Conservation (phyloP, 2,797 vertebrate species). For the Varecia variegata region DNA sequence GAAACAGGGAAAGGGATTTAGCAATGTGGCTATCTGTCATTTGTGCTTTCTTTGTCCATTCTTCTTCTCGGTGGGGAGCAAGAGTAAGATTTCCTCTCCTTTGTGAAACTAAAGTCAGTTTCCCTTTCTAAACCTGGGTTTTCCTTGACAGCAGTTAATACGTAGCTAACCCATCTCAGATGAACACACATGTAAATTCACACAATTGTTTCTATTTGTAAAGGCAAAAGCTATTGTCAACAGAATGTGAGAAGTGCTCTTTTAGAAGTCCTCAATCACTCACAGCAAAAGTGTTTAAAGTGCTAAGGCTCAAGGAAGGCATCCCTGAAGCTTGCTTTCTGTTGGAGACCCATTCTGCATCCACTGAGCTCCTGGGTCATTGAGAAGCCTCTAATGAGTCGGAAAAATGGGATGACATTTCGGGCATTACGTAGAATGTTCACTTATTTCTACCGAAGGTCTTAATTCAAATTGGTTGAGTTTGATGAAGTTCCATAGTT, state of each 20-base stretch:
- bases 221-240: not conserved
- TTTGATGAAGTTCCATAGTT: not conserved
- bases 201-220: slow-evolving; percentile 26
- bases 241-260: not conserved
- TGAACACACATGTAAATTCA: not conserved
- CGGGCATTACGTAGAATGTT: not conserved
- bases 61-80: slow-evolving; percentile 42
- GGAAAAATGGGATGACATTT: not conserved
- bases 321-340: not conserved
- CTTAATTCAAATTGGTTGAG: not conserved
- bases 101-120: slow-evolving; percentile 42
- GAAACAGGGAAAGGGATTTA: slow-evolving; percentile 27
- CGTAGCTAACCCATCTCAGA: not conserved
- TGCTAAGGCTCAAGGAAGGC: not conserved
- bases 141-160: not conserved
- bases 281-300: slow-evolving; percentile 10
- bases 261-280: slow-evolving; percentile 35
- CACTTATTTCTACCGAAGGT: not conserved
- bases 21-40: not conserved
- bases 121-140: slow-evolving; percentile 14
- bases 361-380: not conserved
- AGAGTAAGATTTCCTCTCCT: slow-evolving; percentile 51
- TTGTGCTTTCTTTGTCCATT: slow-evolving; percentile 39
- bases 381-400: not conserved
- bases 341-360: not conserved